These are phyloP conservation scores for Isoperla grammatica DNA, from an alignment of 2,888 invertebrate genomes.

Conservation along the genomic window DNA sequence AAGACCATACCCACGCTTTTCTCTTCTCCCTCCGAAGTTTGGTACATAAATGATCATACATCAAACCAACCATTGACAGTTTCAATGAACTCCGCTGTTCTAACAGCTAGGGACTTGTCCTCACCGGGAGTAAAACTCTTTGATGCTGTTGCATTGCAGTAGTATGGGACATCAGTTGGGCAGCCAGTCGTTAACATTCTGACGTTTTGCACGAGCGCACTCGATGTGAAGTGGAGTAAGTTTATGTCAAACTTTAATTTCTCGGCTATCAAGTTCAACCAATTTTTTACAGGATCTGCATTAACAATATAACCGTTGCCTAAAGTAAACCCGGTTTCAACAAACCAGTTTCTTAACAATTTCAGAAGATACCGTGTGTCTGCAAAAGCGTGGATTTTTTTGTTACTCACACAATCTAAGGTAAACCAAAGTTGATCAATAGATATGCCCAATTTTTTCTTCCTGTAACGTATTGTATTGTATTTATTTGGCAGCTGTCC, in stretches of 20 bases:
- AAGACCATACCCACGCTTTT: slow-evolving; percentile 32
- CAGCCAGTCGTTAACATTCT: slow-evolving; percentile 34
- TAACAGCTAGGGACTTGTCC: slow-evolving; percentile 3
- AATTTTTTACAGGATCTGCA: slow-evolving; percentile 1
- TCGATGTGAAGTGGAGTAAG: slow-evolving; percentile 30
- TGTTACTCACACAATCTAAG: too few relatives aligned
- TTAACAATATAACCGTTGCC: slow-evolving; percentile 7
- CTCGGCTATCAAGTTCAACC: slow-evolving; percentile 2
- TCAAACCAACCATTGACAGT: slow-evolving; percentile 36
- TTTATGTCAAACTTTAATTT: slow-evolving; percentile 27
- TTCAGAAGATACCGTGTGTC: slow-evolving; percentile 26
- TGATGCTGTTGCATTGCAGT: slow-evolving; percentile 35
- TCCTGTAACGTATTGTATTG: too few relatives aligned
- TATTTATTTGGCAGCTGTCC: too few relatives aligned
- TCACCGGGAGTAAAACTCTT: slow-evolving; percentile 31
- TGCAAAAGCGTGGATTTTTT: slow-evolving; percentile 20
- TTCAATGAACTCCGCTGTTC: slow-evolving; percentile 33
- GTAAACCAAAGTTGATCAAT: too few relatives aligned
- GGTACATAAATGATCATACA: slow-evolving; percentile 33
- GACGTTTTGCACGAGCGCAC: slow-evolving; percentile 32
- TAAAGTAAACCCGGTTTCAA: slow-evolving; percentile 23
- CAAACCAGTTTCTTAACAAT: slow-evolving; percentile 21
- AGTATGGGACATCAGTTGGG: slow-evolving; percentile 34
- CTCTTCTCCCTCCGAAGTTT: slow-evolving; percentile 5
- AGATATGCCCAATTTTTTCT: too few relatives aligned